Base-by-base conservation (phyloP, 2,888 invertebrate species). In the Lucinisca nassula region DNA sequence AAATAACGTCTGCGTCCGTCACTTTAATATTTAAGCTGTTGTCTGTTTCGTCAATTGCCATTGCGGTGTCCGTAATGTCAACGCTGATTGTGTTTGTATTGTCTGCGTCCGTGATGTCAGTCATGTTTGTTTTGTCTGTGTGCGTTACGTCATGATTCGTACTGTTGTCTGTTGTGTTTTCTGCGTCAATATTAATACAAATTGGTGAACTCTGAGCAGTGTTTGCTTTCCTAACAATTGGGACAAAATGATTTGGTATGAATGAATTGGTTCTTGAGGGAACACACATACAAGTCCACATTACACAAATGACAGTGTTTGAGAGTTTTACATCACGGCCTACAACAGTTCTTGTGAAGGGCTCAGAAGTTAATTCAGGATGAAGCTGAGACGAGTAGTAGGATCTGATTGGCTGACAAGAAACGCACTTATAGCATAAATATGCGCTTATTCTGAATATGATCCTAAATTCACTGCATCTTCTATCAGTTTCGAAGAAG, bases 221-320 rank as follows among this genome's bases (percentile, higher is more conserved):
- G 32, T 61, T 17, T 4, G 61, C 4, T 61, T 61, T 61, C 30
- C 30, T 61, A 6, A 61, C 61, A 27, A 61, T n/a, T n/a, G n/a
- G n/a, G n/a, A n/a, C 61, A 61, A 61, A 61, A 61, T 61, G 61
- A 30, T 61, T 61, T 61, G 61, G 24, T 61, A 17, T 61, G 21
- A 61, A 61, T 21, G 67, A 35, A 67, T 32, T 67, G 17, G 67
- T 4, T 3, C 35, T 67, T 12, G 67, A 17, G 12, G 67, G 35
- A 6, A 67, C 67, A 35, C 17, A 35, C 67, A 35, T 17, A 35
- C 35, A 35, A 10, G 35, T 67, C 35, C 35, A 67, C n/a, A n/a
- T n/a, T n/a, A n/a, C n/a, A 45, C 45, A 12, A 17, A 45, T n/a
- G n/a, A n/a, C n/a, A n/a, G n/a, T n/a, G n/a, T n/a, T n/a, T n/a